Percentiles rank a stretch among this genome's conserved stretches.
Conservation (phyloP, 2,888 invertebrate species). For the Gibbula magus region DNA sequence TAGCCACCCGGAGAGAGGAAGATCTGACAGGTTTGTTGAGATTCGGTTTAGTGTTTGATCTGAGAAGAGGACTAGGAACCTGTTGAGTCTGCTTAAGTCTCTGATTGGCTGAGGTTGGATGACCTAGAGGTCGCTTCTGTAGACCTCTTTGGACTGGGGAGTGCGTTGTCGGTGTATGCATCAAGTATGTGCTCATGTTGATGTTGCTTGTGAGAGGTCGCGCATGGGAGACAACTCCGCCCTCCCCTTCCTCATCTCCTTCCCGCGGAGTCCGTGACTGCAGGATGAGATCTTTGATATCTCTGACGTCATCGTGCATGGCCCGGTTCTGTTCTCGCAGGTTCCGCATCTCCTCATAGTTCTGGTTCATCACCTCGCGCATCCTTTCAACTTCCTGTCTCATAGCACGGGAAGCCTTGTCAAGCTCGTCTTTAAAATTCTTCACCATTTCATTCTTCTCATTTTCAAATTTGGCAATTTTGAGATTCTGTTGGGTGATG, state of each 20-base stretch:
- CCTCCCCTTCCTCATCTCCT: not conserved
- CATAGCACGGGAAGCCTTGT: conserved; percentile 59
- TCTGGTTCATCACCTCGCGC: conserved; percentile 65
- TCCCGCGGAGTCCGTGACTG: not conserved
- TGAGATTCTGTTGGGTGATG: conserved; percentile 56
- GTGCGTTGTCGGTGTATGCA: not conserved
- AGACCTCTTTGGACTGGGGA: not conserved
- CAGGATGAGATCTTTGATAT: conserved; percentile 57
- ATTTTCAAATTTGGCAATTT: conserved; percentile 51
- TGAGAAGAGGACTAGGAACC: not conserved
- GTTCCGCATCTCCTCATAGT: conserved; percentile 63
- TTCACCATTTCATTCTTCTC: conserved; percentile 50
- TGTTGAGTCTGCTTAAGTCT: not conserved
- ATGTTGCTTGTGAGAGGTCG: not conserved
- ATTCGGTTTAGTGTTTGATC: not conserved
- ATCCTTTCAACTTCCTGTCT: conserved; percentile 63
- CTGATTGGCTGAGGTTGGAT: not conserved
- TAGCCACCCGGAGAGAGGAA: not conserved
- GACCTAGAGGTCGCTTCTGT: not conserved
- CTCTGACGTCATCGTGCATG: conserved; percentile 61
- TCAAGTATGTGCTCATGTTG: not conserved
- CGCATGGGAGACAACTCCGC: not conserved
- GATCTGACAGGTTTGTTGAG: not conserved
- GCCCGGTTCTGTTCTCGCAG: conserved; percentile 59
- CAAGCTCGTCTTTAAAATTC: conserved; percentile 58